These are phyloP conservation scores for Rhynchomys soricoides DNA, from an alignment of 2,113 vertebrate species.

Conservation along the genomic window DNA sequence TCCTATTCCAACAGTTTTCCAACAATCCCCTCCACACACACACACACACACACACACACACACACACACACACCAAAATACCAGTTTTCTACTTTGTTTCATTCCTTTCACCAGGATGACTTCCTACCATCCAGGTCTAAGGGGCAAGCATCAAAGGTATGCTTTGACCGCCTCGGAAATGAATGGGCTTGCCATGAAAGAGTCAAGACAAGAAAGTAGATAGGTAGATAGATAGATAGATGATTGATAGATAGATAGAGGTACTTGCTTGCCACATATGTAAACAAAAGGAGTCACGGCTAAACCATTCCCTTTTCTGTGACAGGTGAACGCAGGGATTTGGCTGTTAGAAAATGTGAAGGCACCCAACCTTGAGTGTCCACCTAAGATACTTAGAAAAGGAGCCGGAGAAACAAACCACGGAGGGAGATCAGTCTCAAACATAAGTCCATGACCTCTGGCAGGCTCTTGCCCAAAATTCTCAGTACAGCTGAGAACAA, in stretches of 20 bases:
- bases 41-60: no score
- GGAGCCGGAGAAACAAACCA: slow-evolving; percentile 62
- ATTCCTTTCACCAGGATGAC: slow-evolving; percentile 38
- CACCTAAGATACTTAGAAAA: slow-evolving; percentile 42
- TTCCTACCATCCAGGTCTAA: slow-evolving; percentile 55
- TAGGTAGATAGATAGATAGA: no score
- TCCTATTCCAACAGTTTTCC: slow-evolving; percentile 80
- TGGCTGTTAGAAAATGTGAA: slow-evolving; percentile 71
- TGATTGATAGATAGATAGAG: slow-evolving; percentile 17
- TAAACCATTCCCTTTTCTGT: slow-evolving; percentile 70
- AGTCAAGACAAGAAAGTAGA: slow-evolving; percentile 61
- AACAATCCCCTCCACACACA: slow-evolving; percentile 74
- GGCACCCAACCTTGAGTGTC: slow-evolving; percentile 10
- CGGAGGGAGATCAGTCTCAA: slow-evolving; percentile 68
- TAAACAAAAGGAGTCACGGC: slow-evolving; percentile 73
- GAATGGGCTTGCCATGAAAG: slow-evolving; percentile 70
- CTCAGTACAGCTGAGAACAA: slow-evolving; percentile 75
- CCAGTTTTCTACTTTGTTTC: slow-evolving; percentile 69
- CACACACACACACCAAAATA: no score
- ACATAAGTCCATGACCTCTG: slow-evolving; percentile 71
- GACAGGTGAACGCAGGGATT: slow-evolving; percentile 63
- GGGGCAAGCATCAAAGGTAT: slow-evolving; percentile 49
- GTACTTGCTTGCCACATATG: slow-evolving; percentile 72
- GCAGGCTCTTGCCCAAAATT: slow-evolving; percentile 80
- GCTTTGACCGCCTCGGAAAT: background rate